Evolutionary conservation across 1,140 invertebrate species (phyloP), one percentile per base, ranked within the genome.

Genomic region (Chelonus insularis): DNA sequence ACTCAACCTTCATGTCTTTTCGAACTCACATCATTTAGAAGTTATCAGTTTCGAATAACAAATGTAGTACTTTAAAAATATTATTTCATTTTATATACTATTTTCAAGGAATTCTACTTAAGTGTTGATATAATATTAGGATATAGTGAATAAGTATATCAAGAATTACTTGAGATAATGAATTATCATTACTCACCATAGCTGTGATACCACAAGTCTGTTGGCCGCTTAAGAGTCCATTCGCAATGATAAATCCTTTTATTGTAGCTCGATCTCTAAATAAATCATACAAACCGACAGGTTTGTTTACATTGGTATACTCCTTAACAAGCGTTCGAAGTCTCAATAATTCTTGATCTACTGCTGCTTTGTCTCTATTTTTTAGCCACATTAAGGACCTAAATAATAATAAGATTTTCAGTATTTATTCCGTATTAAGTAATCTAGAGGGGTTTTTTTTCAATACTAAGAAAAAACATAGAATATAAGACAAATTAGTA

Each of bases 301-400:
- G 60, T 43, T 47, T 63, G 4, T 39, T 62, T 4, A 63, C 61
- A 20, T 57, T 21, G 6, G 58, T 43, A 37, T n/a, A 16, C 7
- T 77, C 70, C 37, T 73, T 79, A 0, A 64, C 51, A 60, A 75
- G 57, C 0, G 66, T 11, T 45, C 74, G 75, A 16, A 81, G 51
- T 9, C 65, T 62, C 48, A 59, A 20, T 16, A 79, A 39, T 60
- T 75, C 74, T 5, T 71, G 62, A 50, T 79, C 73, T 1, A 72
- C 69, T 0, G 50, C 60, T 4, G 80, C 71, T 43, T 76, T 73
- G 25, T 84, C 74, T 4, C 74, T 76, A 3, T 83, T 84, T 56
- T 85, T 77, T 1, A 88, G 68, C 79, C 82, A 84, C 14, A 71
- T 64, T 23, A 89, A 65, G 1, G 84, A 82, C 57, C 82, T 80